Evolutionary conservation across 2,888 invertebrate species (phyloP).

Genomic region (Acronicta leporina): DNA sequence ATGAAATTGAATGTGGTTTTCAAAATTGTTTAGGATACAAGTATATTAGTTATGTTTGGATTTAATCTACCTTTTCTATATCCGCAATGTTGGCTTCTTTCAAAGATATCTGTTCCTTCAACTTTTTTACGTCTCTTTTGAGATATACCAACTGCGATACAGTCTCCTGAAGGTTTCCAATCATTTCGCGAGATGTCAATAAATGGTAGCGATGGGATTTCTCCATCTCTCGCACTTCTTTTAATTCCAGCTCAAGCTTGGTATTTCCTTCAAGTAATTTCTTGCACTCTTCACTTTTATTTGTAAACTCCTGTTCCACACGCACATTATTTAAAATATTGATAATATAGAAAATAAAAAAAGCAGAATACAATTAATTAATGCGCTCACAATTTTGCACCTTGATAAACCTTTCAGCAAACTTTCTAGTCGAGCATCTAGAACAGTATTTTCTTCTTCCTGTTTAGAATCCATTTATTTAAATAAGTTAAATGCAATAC

Average conservation of each 20-base stretch:
- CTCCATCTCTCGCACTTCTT: constrained; percentile 78
- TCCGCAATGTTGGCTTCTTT: constrained; percentile 68
- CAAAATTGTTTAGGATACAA: no score
- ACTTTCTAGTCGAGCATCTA: constrained; percentile 70
- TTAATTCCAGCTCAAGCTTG: constrained; percentile 77
- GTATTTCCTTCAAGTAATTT: constrained; percentile 72
- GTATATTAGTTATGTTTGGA: no score
- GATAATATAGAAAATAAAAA: no score
- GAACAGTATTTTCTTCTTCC: constrained; percentile 48
- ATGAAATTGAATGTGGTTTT: no score
- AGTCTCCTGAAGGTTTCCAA: constrained; percentile 82
- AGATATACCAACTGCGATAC: constrained; percentile 82
- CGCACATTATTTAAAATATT: background rate
- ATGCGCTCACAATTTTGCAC: constrained; percentile 76
- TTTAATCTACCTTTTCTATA: constrained; percentile 70
- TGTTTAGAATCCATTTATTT: constrained; percentile 57
- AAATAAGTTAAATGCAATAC: background rate
- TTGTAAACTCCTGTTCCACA: constrained; percentile 68
- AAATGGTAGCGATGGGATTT: constrained; percentile 83
- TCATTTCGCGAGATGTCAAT: constrained; percentile 81
- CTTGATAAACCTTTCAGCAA: constrained; percentile 72
- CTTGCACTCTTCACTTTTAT: constrained; percentile 76
- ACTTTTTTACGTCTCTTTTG: constrained; percentile 78
- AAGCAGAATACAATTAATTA: background rate
- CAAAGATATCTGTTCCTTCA: constrained; percentile 73